Conservation (phyloP, 2,888 invertebrate genomes). For the Tinea pellionella region DNA sequence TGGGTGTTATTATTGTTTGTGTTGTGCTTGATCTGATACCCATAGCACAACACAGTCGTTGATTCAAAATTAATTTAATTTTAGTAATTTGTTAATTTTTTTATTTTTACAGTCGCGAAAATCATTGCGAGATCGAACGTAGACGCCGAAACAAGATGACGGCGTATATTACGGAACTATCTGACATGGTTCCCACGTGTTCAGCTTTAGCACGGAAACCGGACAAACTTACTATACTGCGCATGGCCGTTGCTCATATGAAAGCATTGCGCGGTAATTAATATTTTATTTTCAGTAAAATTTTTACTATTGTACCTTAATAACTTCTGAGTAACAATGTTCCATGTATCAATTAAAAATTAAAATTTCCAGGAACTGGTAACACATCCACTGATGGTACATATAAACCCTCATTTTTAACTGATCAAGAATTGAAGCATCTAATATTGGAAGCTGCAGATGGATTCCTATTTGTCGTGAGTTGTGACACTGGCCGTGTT, state of each 20-base stretch:
- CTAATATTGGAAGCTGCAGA: slow-evolving; percentile 98
- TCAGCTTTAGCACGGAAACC: slow-evolving; percentile 97
- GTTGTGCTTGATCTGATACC: too few relatives aligned
- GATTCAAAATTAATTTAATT: too few relatives aligned
- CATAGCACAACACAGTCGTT: too few relatives aligned
- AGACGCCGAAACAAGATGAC: slow-evolving; percentile 99
- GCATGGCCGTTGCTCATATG: slow-evolving; percentile 99
- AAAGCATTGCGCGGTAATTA: slow-evolving; percentile 91
- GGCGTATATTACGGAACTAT: slow-evolving; percentile 98
- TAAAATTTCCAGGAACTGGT: slow-evolving; percentile 79
- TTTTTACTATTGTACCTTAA: not conserved
- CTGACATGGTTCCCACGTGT: slow-evolving; percentile 99
- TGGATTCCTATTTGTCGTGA: slow-evolving; percentile 94
- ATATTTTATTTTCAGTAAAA: not conserved
- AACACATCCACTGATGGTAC: slow-evolving; percentile 97
- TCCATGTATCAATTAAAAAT: too few relatives aligned
- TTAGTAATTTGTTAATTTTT: not conserved
- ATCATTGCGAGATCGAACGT: slow-evolving; percentile 99
- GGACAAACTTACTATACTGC: slow-evolving; percentile 97
- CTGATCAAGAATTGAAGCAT: slow-evolving; percentile 99
- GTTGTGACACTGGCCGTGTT: slow-evolving; percentile 96
- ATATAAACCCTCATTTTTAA: slow-evolving; percentile 98
- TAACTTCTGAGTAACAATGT: too few relatives aligned
- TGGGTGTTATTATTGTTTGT: too few relatives aligned
- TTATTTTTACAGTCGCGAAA: slow-evolving; percentile 81